These are phyloP conservation scores for Matsumyia berberina DNA, from an alignment of 2,888 invertebrate genomes.

Conservation along the genomic window DNA sequence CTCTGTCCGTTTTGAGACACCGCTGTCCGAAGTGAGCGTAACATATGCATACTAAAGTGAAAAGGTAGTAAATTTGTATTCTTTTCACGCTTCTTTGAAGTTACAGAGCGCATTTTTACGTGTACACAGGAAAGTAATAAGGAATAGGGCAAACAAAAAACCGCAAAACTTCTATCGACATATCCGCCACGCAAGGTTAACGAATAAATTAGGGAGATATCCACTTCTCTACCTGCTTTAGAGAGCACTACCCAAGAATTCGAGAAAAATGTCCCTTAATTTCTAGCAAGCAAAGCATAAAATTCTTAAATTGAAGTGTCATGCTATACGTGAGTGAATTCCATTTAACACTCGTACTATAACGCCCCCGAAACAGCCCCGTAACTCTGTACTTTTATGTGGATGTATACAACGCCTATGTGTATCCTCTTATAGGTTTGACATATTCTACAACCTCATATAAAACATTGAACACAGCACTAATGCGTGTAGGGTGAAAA, in stretches of 20 bases:
- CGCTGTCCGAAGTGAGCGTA: no score
- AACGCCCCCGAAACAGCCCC: conserved; percentile 23
- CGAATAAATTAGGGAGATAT: conserved; percentile 4
- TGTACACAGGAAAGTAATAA: background rate
- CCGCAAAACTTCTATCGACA: conserved; percentile 19
- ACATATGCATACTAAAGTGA: no score
- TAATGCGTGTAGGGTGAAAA: conserved; percentile 40
- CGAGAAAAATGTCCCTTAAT: conserved; percentile 35
- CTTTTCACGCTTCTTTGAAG: background rate
- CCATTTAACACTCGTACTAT: conserved; percentile 47
- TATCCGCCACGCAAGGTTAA: conserved; percentile 6
- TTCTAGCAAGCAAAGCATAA: conserved; percentile 60
- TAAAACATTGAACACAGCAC: conserved; percentile 32
- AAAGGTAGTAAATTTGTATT: no score
- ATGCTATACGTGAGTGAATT: conserved; percentile 53
- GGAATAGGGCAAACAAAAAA: conserved; percentile 2
- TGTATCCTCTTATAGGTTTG: conserved; percentile 27
- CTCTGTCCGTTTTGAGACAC: no score
- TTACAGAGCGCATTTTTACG: background rate
- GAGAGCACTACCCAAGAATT: conserved; percentile 13
- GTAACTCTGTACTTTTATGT: conserved; percentile 13
- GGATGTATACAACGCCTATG: conserved; percentile 6
- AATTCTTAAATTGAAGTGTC: conserved; percentile 59
- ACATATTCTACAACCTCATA: conserved; percentile 25
- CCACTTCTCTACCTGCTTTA: conserved; percentile 4